A percentile compares a stretch with the other conserved stretches of the same genome.
phyloP scores from a whole-genome alignment of 2,888 invertebrate species.

The Tetragonisca angustula region DNA sequence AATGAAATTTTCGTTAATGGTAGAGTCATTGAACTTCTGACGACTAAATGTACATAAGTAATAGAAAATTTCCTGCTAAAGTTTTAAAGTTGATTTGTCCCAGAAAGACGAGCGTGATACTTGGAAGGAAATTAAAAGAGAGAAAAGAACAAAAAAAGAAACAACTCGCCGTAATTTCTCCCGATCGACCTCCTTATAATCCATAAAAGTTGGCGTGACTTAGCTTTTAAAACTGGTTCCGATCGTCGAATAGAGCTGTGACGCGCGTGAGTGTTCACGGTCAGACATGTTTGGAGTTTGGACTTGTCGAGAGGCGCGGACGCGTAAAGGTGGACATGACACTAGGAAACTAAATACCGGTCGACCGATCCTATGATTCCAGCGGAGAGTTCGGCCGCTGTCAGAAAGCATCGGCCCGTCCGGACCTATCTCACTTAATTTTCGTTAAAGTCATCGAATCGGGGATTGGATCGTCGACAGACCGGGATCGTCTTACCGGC shows the following conservation, averaged over 20 bases:
- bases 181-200: not conserved
- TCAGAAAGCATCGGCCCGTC: conserved; percentile 75
- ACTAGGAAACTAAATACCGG: conserved; percentile 82
- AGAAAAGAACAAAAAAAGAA: not conserved
- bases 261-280: conserved; percentile 72
- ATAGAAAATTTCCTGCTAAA: not conserved
- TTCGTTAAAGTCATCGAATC: conserved; percentile 71
- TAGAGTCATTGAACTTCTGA: too few relatives aligned
- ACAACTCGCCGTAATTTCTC: not conserved
- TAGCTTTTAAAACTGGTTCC: conserved; percentile 45
- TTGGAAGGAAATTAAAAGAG: not conserved
- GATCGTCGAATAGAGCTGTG: conserved; percentile 79
- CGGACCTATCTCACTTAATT: conserved; percentile 80
- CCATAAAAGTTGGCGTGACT: not conserved
- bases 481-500: conserved; percentile 66
- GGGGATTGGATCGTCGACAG: conserved; percentile 72
- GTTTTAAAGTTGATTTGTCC: not conserved
- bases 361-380: conserved; percentile 61
- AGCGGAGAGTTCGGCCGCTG: conserved; percentile 73
- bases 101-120: not conserved
- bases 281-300: conserved; percentile 79
- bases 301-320: conserved; percentile 82
- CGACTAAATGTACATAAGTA: too few relatives aligned
- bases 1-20: too few relatives aligned
- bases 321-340: conserved; percentile 83